Base-by-base conservation (phyloP, 2,113 vertebrate genomes). In the Microcebus jonahi region DNA sequence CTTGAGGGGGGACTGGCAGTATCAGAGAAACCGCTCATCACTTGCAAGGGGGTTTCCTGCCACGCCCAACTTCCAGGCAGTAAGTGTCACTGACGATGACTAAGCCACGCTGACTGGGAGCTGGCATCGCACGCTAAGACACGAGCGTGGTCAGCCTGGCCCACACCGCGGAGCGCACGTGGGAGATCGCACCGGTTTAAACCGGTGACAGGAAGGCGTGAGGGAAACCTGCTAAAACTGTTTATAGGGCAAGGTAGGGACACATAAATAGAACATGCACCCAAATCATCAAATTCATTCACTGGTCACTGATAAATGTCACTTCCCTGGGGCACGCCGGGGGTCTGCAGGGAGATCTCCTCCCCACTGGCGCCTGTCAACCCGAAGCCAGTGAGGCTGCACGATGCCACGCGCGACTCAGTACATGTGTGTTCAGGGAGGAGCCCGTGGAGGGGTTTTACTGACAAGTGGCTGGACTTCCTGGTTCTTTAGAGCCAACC, bases 331-430 rank as follows among this genome's bases (percentile, higher is more conserved):
- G 63, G 5, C 14, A 57, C 48, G 20, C 45, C 4, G 6, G 45
- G 5, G 12, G 42, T 13, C 50, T 8, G 13, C 2, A 20, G 48
- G 17, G n/a, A 17, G 63, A 81, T 34, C 45, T 7, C 77, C 34
- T 68, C 45, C 73, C 57, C 31, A 27, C 12, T 13, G 27, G 29
- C 29, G 20, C 18, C 1, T 42, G 4, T n/a, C 89, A 45, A 10
- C 5, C 1, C 3, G 20, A 45, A 23, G 61, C 15, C 18, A 57
- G 50, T 8, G 50, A 18, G 25, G 25, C 36, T 13, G 31, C 42
- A 11, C 13, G 2, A 1, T 0, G 10, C 6, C 1, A 0, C 7
- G 13, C 23, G 25, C 13, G 11, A 14, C 70, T 73, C 70, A 3
- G 70, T 27, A 42, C 12, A 42, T 4, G 39, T 23, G 23, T 3